Percentiles rank a stretch among this genome's conserved stretches.
Conservation (phyloP, 2,888 invertebrate species). For the Ecliptopera silaceata region DNA sequence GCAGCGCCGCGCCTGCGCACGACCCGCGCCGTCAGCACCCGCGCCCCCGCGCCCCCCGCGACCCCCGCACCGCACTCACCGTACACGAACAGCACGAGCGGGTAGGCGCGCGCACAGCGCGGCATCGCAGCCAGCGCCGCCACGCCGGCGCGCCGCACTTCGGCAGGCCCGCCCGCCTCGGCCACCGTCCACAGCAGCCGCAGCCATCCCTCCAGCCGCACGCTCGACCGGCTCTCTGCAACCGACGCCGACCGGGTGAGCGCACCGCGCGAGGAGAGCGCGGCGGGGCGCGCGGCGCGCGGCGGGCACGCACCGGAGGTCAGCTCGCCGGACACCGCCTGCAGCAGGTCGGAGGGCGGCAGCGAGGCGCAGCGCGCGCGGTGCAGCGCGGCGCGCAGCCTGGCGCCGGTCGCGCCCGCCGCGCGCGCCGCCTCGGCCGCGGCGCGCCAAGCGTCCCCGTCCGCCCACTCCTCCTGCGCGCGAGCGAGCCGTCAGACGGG, state of each 20-base stretch:
- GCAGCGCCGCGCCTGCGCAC: constrained; percentile 58
- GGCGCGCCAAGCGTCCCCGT: constrained; percentile 7
- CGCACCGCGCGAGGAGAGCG: too few relatives aligned
- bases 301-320: constrained; percentile 13
- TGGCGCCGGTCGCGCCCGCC: constrained; percentile 33
- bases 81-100: constrained; percentile 53
- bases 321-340: constrained; percentile 17
- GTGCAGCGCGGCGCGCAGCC: constrained; percentile 38
- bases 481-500: not conserved
- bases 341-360: constrained; percentile 16
- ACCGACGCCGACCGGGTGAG: not conserved
- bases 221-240: constrained; percentile 27
- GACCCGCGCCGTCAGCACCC: not conserved
- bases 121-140: constrained; percentile 42
- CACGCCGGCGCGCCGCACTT: constrained; percentile 40
- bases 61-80: constrained; percentile 42
- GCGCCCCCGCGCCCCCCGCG: not conserved
- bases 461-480: constrained; percentile 38
- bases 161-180: constrained; percentile 33
- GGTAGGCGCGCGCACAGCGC: constrained; percentile 43
- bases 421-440: constrained; percentile 27
- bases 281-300: constrained; percentile 3
- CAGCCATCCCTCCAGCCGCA: constrained; percentile 51
- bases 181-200: constrained; percentile 45
- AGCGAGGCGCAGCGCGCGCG: constrained; percentile 40